These are phyloP conservation scores for Fistularia commersonii DNA, from an alignment of 2,797 vertebrate species.

Conservation along the genomic window DNA sequence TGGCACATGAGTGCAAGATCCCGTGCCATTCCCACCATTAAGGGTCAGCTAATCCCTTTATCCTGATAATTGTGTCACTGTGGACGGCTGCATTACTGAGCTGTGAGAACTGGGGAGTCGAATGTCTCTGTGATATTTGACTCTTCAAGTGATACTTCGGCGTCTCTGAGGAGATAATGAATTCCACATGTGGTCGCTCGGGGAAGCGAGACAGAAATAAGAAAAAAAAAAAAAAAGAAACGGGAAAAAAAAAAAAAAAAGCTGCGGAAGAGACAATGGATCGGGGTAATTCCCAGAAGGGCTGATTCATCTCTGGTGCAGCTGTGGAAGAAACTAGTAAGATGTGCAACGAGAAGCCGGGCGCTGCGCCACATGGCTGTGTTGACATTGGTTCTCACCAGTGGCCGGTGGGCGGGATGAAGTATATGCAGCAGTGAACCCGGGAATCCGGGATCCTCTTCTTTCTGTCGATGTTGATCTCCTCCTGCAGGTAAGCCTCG, in stretches of 20 bases:
- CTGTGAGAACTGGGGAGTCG: conserved; percentile 5
- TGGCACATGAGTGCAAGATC: too few relatives aligned
- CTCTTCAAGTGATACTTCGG: conserved; percentile 26
- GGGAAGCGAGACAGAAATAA: conserved; percentile 10
- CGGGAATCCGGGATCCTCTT: conserved; percentile 93
- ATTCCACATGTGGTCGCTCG: conserved; percentile 43
- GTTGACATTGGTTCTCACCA: conserved; percentile 73
- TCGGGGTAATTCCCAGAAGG: conserved; percentile 33
- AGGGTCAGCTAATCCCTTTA: neutral
- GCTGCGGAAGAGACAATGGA: conserved; percentile 33
- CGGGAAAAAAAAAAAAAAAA: conserved; percentile 19
- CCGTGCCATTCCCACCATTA: too few relatives aligned
- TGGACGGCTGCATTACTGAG: neutral
- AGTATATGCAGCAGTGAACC: conserved; percentile 98
- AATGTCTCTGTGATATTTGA: conserved; percentile 39
- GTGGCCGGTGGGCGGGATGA: conserved; percentile 96
- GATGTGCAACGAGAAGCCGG: conserved; percentile 1
- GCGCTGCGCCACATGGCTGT: conserved; percentile 3
- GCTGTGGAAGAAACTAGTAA: conserved; percentile 17
- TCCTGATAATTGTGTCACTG: neutral
- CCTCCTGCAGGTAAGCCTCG: conserved; percentile 94
- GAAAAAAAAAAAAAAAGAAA: conserved; percentile 12
- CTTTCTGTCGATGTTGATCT: conserved; percentile 94
- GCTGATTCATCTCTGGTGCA: conserved; percentile 25
- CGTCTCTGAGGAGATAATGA: conserved; percentile 33